Evolutionary conservation across 2,113 vertebrate genomes (phyloP).

Genomic region (Neotoma lepida): DNA sequence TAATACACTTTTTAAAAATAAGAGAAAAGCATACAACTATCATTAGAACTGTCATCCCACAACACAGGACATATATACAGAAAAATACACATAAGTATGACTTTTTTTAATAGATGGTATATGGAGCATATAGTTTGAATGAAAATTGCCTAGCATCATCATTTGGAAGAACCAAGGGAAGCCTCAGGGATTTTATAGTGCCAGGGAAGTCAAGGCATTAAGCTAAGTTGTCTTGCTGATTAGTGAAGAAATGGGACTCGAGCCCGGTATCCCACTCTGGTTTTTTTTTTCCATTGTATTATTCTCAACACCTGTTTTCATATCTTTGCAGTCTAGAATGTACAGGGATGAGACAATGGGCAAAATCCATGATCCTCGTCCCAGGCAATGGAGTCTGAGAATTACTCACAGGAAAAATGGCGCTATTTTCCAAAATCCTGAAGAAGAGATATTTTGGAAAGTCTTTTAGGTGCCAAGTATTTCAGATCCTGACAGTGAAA

Average conservation of each 20-base stretch:
- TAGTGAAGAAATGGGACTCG: background rate
- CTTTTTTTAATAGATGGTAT: background rate
- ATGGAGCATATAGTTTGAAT: background rate
- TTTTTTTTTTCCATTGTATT: background rate
- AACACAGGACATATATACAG: background rate
- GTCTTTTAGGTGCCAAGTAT: background rate
- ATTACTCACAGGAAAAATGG: background rate
- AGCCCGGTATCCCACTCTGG: background rate
- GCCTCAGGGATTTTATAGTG: background rate
- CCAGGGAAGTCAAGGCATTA: background rate
- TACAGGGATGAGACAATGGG: background rate
- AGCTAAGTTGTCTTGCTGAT: background rate
- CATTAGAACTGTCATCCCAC: background rate
- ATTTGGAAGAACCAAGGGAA: background rate
- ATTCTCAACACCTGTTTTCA: background rate
- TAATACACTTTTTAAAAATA: background rate
- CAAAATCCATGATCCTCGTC: background rate
- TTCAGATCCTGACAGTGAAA: background rate
- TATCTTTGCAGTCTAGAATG: background rate
- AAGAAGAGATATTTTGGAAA: background rate
- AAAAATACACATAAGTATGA: background rate
- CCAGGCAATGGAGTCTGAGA: background rate
- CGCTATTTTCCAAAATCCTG: background rate
- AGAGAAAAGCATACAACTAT: background rate
- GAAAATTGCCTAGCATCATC: background rate